Conservation (phyloP, 2,113 vertebrate genomes). For the Jaculus jaculus region DNA sequence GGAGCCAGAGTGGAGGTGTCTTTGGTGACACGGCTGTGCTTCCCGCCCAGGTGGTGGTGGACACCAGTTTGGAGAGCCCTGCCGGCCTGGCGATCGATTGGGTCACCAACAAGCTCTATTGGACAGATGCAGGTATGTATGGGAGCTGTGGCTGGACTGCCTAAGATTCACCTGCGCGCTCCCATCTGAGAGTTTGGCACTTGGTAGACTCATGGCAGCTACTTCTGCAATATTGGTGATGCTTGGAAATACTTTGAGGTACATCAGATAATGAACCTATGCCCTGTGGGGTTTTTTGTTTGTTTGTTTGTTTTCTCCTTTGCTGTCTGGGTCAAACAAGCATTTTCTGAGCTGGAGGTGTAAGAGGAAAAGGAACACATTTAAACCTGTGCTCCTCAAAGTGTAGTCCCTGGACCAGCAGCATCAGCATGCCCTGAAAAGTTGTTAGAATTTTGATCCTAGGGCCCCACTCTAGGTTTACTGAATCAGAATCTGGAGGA, state of each 20-base stretch:
- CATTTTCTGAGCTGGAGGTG: neutral
- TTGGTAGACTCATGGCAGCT: neutral
- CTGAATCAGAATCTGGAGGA: neutral
- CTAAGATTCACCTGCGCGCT: neutral
- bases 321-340: neutral
- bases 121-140: constrained; percentile 96
- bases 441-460: constrained; percentile 3
- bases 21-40: constrained; percentile 57
- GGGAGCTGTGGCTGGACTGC: neutral
- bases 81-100: constrained; percentile 98
- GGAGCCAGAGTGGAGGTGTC: neutral
- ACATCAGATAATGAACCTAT: neutral
- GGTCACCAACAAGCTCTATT: constrained; percentile 97
- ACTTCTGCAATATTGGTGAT: neutral
- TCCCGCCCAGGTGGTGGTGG: constrained; percentile 92
- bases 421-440: neutral
- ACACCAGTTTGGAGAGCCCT: constrained; percentile 97
- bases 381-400: neutral
- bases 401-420: neutral
- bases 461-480: neutral
- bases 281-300: neutral
- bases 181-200: neutral
- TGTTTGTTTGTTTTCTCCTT: neutral
- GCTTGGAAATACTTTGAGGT: neutral
- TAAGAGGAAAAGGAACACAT: neutral